A percentile compares a stretch with the other conserved stretches of the same genome.
Evolutionary conservation across 2,797 vertebrate genomes (phyloP).

Genomic region (Orestias chungarensis): DNA sequence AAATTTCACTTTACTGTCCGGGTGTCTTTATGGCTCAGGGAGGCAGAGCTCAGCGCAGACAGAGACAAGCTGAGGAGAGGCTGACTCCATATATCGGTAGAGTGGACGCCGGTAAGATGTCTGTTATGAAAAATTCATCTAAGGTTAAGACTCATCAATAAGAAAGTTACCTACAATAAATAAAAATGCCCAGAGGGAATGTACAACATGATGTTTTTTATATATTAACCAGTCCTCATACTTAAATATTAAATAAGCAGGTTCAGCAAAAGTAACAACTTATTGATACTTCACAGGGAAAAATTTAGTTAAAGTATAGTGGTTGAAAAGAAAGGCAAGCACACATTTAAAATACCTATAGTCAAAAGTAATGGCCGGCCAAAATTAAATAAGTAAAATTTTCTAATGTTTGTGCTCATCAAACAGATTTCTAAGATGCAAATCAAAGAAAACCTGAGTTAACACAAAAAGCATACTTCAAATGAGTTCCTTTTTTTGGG

Average conservation of each 20-base stretch:
- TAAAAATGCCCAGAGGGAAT: too few species aligned
- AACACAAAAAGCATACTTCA: too few species aligned
- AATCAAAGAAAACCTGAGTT: too few species aligned
- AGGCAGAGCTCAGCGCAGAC: slow-evolving; percentile 74
- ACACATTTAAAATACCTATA: not conserved
- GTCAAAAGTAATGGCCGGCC: not conserved
- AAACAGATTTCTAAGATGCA: not conserved
- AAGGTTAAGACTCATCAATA: not conserved
- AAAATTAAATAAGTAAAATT: not conserved
- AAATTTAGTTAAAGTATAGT: not conserved
- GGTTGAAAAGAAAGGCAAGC: not conserved
- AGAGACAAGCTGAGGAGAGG: slow-evolving; percentile 74
- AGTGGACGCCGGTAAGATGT: slow-evolving; percentile 74
- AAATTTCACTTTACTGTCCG: slow-evolving; percentile 16
- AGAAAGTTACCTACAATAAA: not conserved
- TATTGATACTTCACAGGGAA: not conserved
- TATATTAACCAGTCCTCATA: not conserved
- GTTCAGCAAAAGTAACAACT: not conserved
- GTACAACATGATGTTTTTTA: not conserved
- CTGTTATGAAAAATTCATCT: not conserved
- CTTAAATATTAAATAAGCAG: not conserved
- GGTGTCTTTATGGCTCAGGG: slow-evolving; percentile 60
- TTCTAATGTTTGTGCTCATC: too few species aligned
- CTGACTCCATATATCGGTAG: slow-evolving; percentile 78
- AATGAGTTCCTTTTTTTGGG: too few species aligned